A percentile compares a stretch with the other conserved stretches of the same genome.
Evolutionary conservation across 2,797 vertebrate species (phyloP).

Genomic region (Scleropages formosus): DNA sequence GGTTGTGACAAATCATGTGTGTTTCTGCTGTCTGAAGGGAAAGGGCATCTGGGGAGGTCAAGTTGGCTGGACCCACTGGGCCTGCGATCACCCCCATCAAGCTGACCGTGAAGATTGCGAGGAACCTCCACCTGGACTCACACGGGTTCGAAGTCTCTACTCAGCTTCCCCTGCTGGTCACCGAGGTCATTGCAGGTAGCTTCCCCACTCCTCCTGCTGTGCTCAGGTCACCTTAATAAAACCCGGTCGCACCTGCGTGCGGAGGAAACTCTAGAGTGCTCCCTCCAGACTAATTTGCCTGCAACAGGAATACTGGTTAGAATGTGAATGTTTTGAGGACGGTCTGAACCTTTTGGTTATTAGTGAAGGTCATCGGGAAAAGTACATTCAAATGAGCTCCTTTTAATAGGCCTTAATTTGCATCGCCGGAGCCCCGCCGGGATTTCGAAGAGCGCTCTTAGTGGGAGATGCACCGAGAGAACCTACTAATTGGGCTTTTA

Average conservation of each 20-base stretch:
- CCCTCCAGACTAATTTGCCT: not conserved
- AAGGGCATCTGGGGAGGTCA: slow-evolving; percentile 72
- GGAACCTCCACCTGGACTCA: slow-evolving; percentile 80
- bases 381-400: not conserved
- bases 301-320: not conserved
- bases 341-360: not conserved
- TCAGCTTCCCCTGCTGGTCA: slow-evolving; percentile 81
- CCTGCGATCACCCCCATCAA: slow-evolving; percentile 69
- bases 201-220: not conserved
- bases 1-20: slow-evolving; percentile 1
- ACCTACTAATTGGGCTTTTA: not conserved
- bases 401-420: slow-evolving; percentile 19
- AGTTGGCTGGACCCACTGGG: slow-evolving; percentile 66
- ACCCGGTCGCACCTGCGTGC: not conserved
- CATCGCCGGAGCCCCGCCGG: not conserved
- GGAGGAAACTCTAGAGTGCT: not conserved
- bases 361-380: not conserved
- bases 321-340: not conserved
- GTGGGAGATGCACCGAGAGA: not conserved
- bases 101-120: slow-evolving; percentile 80
- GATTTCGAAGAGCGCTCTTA: slow-evolving; percentile 12
- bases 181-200: slow-evolving; percentile 83
- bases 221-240: not conserved
- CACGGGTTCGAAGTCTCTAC: slow-evolving; percentile 87
- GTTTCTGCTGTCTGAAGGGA: slow-evolving; percentile 58